Evolutionary conservation across 2,113 vertebrate species (phyloP).

Genomic region (Holacanthus passer): DNA sequence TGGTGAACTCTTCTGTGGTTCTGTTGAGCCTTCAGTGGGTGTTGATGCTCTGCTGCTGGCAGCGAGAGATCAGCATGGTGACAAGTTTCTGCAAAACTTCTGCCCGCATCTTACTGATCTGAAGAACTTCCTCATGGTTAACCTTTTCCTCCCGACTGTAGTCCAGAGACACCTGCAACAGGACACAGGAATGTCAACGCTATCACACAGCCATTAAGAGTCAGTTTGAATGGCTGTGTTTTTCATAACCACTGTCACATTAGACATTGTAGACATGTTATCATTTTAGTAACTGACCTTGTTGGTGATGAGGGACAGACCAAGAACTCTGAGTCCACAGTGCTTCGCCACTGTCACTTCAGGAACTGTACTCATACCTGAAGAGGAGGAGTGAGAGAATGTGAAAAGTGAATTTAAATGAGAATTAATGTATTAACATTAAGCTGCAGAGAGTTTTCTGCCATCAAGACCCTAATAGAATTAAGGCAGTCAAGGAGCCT

Average conservation of each 20-base stretch:
- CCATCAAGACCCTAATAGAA: too few relatives aligned
- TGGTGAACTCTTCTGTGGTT: too few relatives aligned
- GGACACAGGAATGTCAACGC: not conserved
- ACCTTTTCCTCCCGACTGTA: conserved; percentile 81
- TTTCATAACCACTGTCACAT: not conserved
- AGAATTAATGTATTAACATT: too few relatives aligned
- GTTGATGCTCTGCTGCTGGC: conserved; percentile 75
- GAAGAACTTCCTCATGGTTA: conserved; percentile 81
- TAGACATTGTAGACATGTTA: too few relatives aligned
- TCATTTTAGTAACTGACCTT: conserved; percentile 49
- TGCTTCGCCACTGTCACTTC: conserved; percentile 84
- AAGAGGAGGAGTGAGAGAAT: not conserved
- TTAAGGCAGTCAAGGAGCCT: too few relatives aligned
- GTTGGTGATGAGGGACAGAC: conserved; percentile 85
- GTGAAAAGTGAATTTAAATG: not conserved
- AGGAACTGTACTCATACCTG: conserved; percentile 84
- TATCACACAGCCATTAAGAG: not conserved
- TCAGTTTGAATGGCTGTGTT: not conserved
- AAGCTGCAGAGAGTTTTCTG: too few relatives aligned
- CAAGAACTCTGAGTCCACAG: conserved; percentile 80
- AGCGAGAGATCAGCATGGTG: conserved; percentile 69
- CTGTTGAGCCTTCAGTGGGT: conserved; percentile 41
- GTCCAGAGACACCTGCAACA: conserved; percentile 76
- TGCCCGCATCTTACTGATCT: conserved; percentile 80
- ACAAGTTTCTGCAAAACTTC: conserved; percentile 79